Percentiles rank a stretch among this genome's conserved stretches.
Conservation (phyloP, 2,797 vertebrate species). For the Prunella strophiata region DNA sequence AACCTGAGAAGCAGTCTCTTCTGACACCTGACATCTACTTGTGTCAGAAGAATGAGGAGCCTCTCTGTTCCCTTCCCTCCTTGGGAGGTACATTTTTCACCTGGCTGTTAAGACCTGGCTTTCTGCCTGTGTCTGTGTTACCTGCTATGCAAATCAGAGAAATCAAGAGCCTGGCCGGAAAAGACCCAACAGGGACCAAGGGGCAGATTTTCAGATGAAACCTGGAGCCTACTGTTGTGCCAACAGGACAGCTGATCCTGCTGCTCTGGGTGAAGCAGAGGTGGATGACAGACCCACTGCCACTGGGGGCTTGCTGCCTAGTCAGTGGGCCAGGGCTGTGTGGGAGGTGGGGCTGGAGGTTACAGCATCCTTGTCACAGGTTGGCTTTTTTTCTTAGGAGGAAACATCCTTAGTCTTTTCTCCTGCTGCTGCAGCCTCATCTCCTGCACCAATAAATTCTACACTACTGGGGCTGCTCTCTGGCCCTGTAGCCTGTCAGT, state of each 20-base stretch:
- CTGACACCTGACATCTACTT: neutral
- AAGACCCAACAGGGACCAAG: fast-evolving
- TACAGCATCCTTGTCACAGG: neutral
- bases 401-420: neutral
- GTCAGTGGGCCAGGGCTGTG: fast-evolving
- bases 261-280: neutral
- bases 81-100: neutral
- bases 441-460: neutral
- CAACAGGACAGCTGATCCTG: neutral
- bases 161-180: neutral
- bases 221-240: neutral
- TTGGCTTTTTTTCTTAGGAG: neutral
- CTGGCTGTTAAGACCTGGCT: neutral
- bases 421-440: neutral
- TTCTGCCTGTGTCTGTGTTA: neutral
- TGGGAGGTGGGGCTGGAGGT: neutral
- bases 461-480: neutral
- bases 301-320: neutral
- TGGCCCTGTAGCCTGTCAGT: neutral
- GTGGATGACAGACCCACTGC: neutral
- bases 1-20: neutral
- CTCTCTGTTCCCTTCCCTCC: neutral
- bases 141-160: neutral
- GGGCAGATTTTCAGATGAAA: neutral
- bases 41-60: neutral